Percentiles rank a stretch among this genome's conserved stretches.
Evolutionary conservation across 2,888 invertebrate genomes (phyloP).

Genomic region (Dynastes hyllus): DNA sequence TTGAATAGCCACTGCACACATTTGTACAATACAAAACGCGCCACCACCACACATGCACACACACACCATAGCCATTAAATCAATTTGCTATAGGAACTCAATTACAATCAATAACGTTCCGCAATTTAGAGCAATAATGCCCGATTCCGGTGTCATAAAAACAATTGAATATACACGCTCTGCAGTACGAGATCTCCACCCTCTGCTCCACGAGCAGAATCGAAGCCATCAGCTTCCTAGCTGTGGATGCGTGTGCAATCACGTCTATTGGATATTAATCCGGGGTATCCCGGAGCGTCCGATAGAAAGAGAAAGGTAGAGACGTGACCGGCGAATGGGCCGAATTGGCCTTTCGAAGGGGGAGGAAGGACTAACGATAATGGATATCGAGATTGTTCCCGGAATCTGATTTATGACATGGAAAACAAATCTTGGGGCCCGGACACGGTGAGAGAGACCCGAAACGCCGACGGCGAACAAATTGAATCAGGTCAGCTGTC

Average conservation of each 20-base stretch:
- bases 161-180: slow-evolving; percentile 62
- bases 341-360: slow-evolving; percentile 38
- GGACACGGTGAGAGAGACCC: slow-evolving; percentile 47
- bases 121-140: slow-evolving; percentile 55
- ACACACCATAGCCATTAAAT: slow-evolving; percentile 54
- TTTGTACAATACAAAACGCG: neutral
- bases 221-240: slow-evolving; percentile 1
- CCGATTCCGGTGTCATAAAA: slow-evolving; percentile 61
- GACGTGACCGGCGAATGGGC: neutral
- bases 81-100: slow-evolving; percentile 60
- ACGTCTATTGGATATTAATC: slow-evolving; percentile 52
- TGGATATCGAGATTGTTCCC: slow-evolving; percentile 70
- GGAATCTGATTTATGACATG: slow-evolving; percentile 70
- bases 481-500: slow-evolving; percentile 70
- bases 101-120: slow-evolving; percentile 63
- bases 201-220: neutral
- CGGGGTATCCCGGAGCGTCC: slow-evolving; percentile 41
- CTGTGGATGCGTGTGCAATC: slow-evolving; percentile 46
- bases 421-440: slow-evolving; percentile 70
- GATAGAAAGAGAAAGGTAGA: neutral
- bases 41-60: neutral
- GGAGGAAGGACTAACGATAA: slow-evolving; percentile 68
- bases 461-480: slow-evolving; percentile 60
- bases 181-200: neutral
- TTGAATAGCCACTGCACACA: neutral